Base-by-base conservation (phyloP, 2,113 vertebrate genomes). In the Dinomys branickii region DNA sequence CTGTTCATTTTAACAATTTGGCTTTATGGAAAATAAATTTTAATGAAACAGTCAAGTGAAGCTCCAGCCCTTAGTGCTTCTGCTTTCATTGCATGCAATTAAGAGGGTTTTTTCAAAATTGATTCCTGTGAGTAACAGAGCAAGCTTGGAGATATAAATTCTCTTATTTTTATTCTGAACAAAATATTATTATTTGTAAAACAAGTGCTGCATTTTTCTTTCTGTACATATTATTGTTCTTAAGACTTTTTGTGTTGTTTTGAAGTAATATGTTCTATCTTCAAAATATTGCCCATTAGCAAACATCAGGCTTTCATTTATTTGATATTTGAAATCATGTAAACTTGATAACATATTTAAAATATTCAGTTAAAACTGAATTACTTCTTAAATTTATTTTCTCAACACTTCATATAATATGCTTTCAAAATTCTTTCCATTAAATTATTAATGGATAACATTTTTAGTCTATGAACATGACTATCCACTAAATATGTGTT, bases 1-100 rank as follows among this genome's bases (percentile, higher is more conserved):
- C 35, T 85, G 7, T 69, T 24, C 16, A 75, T 83, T 81, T 85
- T 88, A 59, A 65, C 78, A 30, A 7, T 78, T 93, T 80, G 94
- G 35, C 35, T 94, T 91, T 81, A 22, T 84, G 33, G 12, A 92
- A 95, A 86, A 67, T 81, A 22, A 84, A 91, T 87, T 91, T 83
- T 80, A 78, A 93, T 50, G 13, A 61, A 95, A 94, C 1, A 88
- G 17, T 44, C 35, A 54, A 88, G 54, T 38, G 47, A 75, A 56
- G 17, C 3, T 77, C 63, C 26, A 82, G 5, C 30, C 52, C 88
- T 81, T 54, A 91, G 54, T 14, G 28, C 5, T 94, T 93, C 84
- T 11, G 6, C 33, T 89, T 96, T 94, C 10, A 38, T 35, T 91
- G 58, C 96, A 86, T 86, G 20, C 19, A 61, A 5, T 16, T 38